Conservation (phyloP, 2,888 invertebrate genomes). For the Idaea biselata region DNA sequence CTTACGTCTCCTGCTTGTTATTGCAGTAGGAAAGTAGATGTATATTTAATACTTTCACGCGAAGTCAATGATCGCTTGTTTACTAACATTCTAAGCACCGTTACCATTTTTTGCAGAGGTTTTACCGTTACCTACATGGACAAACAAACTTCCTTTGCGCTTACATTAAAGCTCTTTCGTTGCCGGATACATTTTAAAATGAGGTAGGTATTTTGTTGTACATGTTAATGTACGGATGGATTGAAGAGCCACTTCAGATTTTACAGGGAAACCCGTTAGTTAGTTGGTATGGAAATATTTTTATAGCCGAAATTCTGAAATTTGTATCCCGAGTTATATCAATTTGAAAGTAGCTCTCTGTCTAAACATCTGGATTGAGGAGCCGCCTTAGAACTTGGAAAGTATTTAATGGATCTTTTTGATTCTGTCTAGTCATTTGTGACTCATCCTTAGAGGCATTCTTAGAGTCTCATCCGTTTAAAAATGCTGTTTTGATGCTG, state of each 20-base stretch:
- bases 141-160: conserved; percentile 20
- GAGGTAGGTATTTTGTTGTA: neutral
- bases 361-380: too few relatives aligned
- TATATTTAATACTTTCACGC: conserved; percentile 11
- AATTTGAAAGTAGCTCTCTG: too few relatives aligned
- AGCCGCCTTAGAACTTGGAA: too few relatives aligned
- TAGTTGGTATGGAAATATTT: too few relatives aligned
- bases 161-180: too few relatives aligned
- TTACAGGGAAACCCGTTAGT: too few relatives aligned
- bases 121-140: conserved; percentile 19
- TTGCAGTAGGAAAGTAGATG: neutral
- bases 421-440: neutral
- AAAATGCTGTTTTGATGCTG: neutral
- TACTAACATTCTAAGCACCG: conserved; percentile 19
- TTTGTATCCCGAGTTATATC: too few relatives aligned
- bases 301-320: too few relatives aligned
- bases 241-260: too few relatives aligned
- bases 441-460: neutral
- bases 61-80: conserved; percentile 24
- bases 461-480: too few relatives aligned
- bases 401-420: too few relatives aligned
- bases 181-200: neutral
- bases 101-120: conserved; percentile 20
- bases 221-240: too few relatives aligned
- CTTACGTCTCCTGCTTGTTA: neutral